These are phyloP conservation scores for Isaurus tuberculatus DNA, from an alignment of 92 coral and sea anemone species.

Conservation along the genomic window DNA sequence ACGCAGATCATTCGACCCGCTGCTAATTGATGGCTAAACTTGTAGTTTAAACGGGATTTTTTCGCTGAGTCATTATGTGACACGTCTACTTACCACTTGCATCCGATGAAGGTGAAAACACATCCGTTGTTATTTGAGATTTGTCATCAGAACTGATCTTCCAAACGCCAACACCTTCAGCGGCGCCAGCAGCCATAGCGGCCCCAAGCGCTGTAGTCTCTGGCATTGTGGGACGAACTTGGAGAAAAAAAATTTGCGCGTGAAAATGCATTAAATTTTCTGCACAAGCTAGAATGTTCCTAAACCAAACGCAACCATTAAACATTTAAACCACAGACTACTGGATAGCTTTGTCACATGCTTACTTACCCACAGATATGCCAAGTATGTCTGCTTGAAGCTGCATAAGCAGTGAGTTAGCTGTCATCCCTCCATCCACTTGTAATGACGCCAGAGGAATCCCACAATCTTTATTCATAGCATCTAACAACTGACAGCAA, in stretches of 20 bases:
- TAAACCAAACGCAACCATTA: too few relatives aligned
- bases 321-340: background rate
- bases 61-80: background rate
- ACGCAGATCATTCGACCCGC: too few relatives aligned
- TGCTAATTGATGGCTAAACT: too few relatives aligned
- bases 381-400: conserved; percentile 97
- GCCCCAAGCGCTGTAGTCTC: conserved; percentile 99
- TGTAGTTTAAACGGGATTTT: too few relatives aligned
- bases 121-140: conserved; percentile 83
- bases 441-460: conserved; percentile 90
- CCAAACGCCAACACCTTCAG: conserved; percentile 95
- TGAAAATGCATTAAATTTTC: too few relatives aligned
- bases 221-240: conserved; percentile 99
- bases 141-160: conserved; percentile 83
- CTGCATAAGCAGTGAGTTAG: conserved; percentile 93
- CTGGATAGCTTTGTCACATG: background rate
- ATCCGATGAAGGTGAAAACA: conserved; percentile 84
- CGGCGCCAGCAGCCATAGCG: conserved; percentile 98
- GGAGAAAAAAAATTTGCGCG: background rate
- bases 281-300: too few relatives aligned
- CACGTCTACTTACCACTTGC: conserved; percentile 62
- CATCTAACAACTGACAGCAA: conserved; percentile 84
- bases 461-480: conserved; percentile 98
- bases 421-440: conserved; percentile 99
- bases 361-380: conserved; percentile 84